A percentile compares a stretch with the other conserved stretches of the same genome.
phyloP scores from a whole-genome alignment of 2,113 vertebrate genomes.

The Tachysurus fulvidraco region DNA sequence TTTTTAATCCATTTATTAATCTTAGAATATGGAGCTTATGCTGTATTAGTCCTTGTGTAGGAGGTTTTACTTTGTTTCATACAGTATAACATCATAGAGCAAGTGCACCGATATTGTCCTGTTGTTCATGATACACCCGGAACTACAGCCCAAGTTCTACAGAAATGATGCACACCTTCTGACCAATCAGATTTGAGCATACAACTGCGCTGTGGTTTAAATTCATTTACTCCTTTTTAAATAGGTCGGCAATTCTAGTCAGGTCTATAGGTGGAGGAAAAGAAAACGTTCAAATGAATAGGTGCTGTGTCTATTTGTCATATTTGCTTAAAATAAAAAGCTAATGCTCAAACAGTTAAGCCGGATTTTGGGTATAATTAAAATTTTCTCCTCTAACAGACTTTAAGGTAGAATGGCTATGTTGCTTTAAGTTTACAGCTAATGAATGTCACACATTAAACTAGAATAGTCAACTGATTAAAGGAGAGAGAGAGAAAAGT shows the following conservation, averaged over 20 bases:
- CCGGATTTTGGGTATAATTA: background rate
- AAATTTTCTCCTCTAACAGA: conserved; percentile 83
- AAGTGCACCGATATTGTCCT: background rate
- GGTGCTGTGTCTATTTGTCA: conserved; percentile 11
- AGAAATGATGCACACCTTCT: background rate
- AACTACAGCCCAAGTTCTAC: background rate
- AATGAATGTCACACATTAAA: conserved; percentile 85
- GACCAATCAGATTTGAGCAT: background rate
- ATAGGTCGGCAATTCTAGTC: background rate
- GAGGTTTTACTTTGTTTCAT: background rate
- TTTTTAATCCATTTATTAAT: background rate
- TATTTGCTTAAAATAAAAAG: background rate
- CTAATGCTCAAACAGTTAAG: background rate
- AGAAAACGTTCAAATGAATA: background rate
- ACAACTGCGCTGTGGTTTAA: background rate
- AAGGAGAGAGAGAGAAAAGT: conserved; percentile 60
- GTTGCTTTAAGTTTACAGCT: conserved; percentile 77
- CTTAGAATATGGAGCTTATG: background rate
- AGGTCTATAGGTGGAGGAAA: background rate
- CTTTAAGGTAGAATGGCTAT: conserved; percentile 94
- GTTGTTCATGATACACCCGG: background rate
- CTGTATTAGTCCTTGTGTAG: background rate
- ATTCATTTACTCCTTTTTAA: background rate
- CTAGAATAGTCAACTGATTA: conserved; percentile 83
- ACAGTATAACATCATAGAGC: background rate